A percentile compares a stretch with the other conserved stretches of the same genome.
These are phyloP conservation scores for Cosmorhoe ocellata DNA, from an alignment of 2,888 invertebrate genomes.

Conservation along the genomic window DNA sequence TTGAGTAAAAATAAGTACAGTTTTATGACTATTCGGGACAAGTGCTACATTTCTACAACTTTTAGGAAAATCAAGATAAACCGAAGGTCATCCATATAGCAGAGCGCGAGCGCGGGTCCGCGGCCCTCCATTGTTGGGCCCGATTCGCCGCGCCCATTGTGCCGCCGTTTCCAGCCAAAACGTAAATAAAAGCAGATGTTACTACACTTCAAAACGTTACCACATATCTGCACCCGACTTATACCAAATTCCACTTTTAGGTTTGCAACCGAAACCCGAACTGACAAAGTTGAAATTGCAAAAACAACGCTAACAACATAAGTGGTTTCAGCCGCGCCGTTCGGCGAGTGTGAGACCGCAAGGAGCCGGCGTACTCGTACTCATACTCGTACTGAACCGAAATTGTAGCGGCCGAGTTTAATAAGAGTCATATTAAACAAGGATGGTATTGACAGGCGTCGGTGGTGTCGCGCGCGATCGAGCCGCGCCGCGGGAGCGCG, in stretches of 20 bases:
- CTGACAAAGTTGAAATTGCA: conserved; percentile 31
- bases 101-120: no score
- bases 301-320: conserved; percentile 9
- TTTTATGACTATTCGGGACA: no score
- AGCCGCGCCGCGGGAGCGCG: conserved; percentile 27
- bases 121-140: conserved; percentile 59
- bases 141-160: conserved; percentile 75
- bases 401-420: conserved; percentile 68
- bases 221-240: conserved; percentile 33
- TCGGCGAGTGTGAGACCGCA: conserved; percentile 47
- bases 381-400: conserved; percentile 78
- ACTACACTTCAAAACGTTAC: conserved; percentile 69
- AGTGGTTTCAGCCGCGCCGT: conserved; percentile 26
- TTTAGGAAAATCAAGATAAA: no score
- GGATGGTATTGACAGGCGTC: conserved; percentile 65
- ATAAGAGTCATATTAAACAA: conserved; percentile 75
- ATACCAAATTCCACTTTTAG: conserved; percentile 16
- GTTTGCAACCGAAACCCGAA: conserved; percentile 37
- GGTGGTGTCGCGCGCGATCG: conserved; percentile 44
- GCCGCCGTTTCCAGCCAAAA: conserved; percentile 74
- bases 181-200: conserved; percentile 82
- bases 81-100: no score
- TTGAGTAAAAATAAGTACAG: no score
- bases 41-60: no score
- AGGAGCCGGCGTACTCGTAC: conserved; percentile 55